These are phyloP conservation scores for Rhabdomys dilectus DNA, from an alignment of 2,113 vertebrate species.

Conservation along the genomic window DNA sequence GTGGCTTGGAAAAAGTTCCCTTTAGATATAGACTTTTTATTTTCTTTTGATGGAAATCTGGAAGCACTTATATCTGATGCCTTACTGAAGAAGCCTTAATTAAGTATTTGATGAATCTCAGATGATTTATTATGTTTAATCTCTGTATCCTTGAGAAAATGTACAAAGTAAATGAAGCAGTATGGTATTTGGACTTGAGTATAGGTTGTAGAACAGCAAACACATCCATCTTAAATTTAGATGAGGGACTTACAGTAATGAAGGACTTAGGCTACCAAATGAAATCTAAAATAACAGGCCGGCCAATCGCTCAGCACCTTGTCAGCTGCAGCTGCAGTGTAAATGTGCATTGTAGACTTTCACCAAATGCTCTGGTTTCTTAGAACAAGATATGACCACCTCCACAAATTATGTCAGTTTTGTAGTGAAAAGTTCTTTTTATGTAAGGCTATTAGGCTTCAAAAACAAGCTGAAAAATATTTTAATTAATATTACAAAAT, in stretches of 20 bases:
- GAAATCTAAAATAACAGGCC: constrained; percentile 42
- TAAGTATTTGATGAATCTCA: background rate
- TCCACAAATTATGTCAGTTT: constrained; percentile 76
- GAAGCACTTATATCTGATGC: background rate
- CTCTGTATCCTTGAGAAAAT: background rate
- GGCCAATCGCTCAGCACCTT: constrained; percentile 27
- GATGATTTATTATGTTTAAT: background rate
- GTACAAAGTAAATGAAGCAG: background rate
- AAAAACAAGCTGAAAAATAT: constrained; percentile 46
- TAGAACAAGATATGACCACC: constrained; percentile 72
- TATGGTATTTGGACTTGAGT: background rate
- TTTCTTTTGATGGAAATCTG: background rate
- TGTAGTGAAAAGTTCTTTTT: constrained; percentile 43
- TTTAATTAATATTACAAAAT: constrained; percentile 52
- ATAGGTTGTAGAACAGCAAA: background rate
- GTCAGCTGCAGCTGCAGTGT: constrained; percentile 20
- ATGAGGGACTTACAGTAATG: constrained; percentile 3
- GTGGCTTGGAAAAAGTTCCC: background rate
- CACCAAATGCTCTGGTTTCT: constrained; percentile 62
- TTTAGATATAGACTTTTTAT: background rate
- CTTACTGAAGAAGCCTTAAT: background rate
- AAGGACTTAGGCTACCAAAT: background rate
- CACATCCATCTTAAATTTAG: constrained; percentile 40
- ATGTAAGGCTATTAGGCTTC: constrained; percentile 46
- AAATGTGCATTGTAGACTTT: constrained; percentile 33